Percentiles rank a stretch among this genome's conserved stretches.
phyloP scores from a whole-genome alignment of 2,113 vertebrate genomes.

The Elanus axillaris region DNA sequence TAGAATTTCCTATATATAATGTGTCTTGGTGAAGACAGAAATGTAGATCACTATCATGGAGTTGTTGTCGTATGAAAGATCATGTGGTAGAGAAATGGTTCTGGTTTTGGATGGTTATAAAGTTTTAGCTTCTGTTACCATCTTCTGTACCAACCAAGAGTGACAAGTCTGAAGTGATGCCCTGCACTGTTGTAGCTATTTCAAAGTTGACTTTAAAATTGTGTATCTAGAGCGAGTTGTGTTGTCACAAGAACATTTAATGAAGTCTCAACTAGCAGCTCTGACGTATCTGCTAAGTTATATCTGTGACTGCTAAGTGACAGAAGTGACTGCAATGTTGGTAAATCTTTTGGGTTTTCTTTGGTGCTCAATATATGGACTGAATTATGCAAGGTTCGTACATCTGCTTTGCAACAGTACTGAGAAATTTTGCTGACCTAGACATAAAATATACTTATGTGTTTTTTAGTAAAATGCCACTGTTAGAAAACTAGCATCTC shows the following conservation, averaged over 20 bases:
- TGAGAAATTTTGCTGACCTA: not conserved
- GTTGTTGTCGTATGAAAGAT: not conserved
- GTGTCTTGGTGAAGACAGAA: not conserved
- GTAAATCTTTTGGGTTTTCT: fast-evolving
- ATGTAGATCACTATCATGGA: not conserved
- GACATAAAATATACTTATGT: not conserved
- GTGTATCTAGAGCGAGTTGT: not conserved
- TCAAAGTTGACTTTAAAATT: not conserved
- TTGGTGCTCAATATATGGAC: not conserved
- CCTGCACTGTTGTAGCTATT: not conserved
- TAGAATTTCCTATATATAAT: not conserved
- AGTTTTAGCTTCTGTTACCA: not conserved
- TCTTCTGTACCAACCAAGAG: not conserved
- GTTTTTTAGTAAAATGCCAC: not conserved
- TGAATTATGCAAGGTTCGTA: not conserved
- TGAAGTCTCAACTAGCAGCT: not conserved
- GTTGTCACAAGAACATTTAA: not conserved
- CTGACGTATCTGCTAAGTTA: not conserved
- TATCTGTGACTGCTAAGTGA: too few species aligned
- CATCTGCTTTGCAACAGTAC: not conserved
- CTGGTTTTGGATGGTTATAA: not conserved
- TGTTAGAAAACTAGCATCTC: not conserved
- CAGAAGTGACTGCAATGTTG: not conserved
- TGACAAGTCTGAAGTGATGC: not conserved
- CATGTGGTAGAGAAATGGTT: not conserved